A percentile compares a stretch with the other conserved stretches of the same genome.
These are phyloP conservation scores for Eucera pruinosa DNA, from an alignment of 2,888 invertebrate species.

Conservation along the genomic window DNA sequence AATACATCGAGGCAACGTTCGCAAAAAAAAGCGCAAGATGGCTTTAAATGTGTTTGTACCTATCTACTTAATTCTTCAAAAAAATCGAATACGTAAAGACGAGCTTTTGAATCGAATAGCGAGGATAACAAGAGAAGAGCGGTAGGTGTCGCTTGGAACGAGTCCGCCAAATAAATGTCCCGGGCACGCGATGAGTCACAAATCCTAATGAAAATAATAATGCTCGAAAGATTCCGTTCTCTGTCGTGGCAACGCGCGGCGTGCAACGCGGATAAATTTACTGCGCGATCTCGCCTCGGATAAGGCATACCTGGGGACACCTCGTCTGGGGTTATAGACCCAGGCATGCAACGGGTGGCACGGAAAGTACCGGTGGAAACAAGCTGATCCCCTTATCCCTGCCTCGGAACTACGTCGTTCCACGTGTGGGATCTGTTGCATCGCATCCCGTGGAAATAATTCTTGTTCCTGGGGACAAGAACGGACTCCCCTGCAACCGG, in stretches of 20 bases:
- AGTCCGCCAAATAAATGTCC: conserved; percentile 67
- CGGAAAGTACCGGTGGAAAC: conserved; percentile 54
- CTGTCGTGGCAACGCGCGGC: conserved; percentile 56
- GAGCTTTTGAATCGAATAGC: background rate
- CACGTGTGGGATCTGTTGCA: conserved; percentile 61
- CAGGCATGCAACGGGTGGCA: conserved; percentile 78
- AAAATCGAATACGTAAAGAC: background rate
- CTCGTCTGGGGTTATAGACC: conserved; percentile 82
- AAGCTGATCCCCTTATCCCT: conserved; percentile 32
- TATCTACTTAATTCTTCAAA: too few species aligned
- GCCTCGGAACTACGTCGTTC: conserved; percentile 44
- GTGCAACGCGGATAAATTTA: conserved; percentile 81
- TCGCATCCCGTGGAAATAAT: conserved; percentile 61
- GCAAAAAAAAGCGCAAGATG: too few species aligned
- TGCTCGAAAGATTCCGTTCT: conserved; percentile 71
- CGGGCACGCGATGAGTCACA: conserved; percentile 77
- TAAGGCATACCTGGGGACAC: conserved; percentile 84
- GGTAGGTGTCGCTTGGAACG: conserved; percentile 58
- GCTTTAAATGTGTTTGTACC: too few species aligned
- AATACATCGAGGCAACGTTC: too few species aligned
- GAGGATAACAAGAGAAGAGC: conserved; percentile 17
- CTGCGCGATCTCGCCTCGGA: conserved; percentile 79
- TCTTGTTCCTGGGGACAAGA: conserved; percentile 45
- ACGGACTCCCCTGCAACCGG: conserved; percentile 39
- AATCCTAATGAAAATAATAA: conserved; percentile 82